These are phyloP conservation scores for Germaria angustata DNA, from an alignment of 2,888 invertebrate genomes.

Conservation along the genomic window DNA sequence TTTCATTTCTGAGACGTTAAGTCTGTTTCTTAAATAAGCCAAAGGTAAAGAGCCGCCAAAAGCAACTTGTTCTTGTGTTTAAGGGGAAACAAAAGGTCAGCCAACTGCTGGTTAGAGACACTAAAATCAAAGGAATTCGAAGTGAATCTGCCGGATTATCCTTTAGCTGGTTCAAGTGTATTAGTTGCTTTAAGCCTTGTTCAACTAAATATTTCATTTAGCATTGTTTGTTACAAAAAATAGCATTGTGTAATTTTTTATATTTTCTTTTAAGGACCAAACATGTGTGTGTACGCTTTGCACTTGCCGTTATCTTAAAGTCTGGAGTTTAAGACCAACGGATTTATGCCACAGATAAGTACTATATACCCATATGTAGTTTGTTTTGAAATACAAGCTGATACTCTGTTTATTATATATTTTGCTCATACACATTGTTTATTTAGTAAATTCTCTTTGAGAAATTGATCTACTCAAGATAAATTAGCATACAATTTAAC, in stretches of 20 bases:
- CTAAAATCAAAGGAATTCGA: not conserved
- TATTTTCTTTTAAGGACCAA: not conserved
- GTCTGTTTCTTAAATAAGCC: not conserved
- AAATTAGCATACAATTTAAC: conserved; percentile 73
- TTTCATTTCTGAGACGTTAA: not conserved
- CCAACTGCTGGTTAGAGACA: conserved; percentile 24
- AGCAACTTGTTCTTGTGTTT: conserved; percentile 5
- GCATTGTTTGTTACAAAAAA: not conserved
- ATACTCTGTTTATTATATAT: conserved; percentile 4
- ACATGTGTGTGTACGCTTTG: conserved; percentile 32
- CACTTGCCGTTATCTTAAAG: conserved; percentile 53
- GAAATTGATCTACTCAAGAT: conserved; percentile 77
- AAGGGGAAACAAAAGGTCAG: conserved; percentile 48
- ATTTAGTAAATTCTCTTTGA: conserved; percentile 45
- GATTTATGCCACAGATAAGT: conserved; percentile 33
- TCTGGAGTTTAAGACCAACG: conserved; percentile 61
- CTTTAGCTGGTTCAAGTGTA: conserved; percentile 34
- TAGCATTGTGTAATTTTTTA: conserved; percentile 59
- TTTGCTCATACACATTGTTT: not conserved
- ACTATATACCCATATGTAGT: conserved; percentile 10
- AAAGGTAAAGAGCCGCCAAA: conserved; percentile 54
- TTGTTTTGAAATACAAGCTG: conserved; percentile 40
- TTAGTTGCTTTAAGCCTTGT: conserved; percentile 14
- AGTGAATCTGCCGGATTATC: conserved; percentile 48
- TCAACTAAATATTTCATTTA: conserved; percentile 15